A percentile compares a stretch with the other conserved stretches of the same genome.
These are phyloP conservation scores for Chrysolina americana DNA, from an alignment of 2,888 invertebrate species.

Conservation along the genomic window DNA sequence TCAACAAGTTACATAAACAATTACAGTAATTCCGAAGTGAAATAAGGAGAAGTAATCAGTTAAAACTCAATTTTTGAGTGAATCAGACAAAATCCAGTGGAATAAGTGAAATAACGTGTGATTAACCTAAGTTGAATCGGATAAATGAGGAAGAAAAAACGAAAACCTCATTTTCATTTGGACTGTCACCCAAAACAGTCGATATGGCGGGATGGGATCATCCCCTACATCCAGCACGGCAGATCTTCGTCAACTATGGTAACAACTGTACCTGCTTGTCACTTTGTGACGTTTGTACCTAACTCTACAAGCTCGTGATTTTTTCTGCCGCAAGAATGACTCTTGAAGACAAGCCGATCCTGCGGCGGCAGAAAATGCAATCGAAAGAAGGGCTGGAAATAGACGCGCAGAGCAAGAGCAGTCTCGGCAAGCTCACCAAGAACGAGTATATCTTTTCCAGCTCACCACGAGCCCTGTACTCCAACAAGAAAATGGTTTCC, in stretches of 20 bases:
- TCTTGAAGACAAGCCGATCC: constrained; percentile 47
- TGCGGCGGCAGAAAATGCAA: constrained; percentile 42
- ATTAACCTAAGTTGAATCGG: background rate
- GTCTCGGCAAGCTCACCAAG: constrained; percentile 50
- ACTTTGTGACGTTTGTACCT: constrained; percentile 49
- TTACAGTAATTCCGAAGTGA: background rate
- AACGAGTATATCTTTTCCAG: constrained; percentile 74
- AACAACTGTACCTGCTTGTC: constrained; percentile 23
- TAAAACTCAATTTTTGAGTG: background rate
- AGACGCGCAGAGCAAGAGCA: constrained; percentile 40
- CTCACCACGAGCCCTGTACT: constrained; percentile 75
- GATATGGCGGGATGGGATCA: background rate
- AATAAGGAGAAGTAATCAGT: background rate
- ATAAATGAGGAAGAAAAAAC: constrained; percentile 27
- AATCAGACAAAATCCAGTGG: background rate
- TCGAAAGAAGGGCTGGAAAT: constrained; percentile 44
- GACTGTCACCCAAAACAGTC: background rate
- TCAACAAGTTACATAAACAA: background rate
- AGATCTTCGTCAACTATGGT: background rate
- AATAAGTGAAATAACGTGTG: background rate
- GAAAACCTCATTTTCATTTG: background rate
- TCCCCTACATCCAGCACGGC: background rate
- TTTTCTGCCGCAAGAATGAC: constrained; percentile 45
- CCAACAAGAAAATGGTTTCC: constrained; percentile 72
- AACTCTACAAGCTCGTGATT: constrained; percentile 26